Conservation (phyloP, 1,140 invertebrate species). For the Pinna nobilis region DNA sequence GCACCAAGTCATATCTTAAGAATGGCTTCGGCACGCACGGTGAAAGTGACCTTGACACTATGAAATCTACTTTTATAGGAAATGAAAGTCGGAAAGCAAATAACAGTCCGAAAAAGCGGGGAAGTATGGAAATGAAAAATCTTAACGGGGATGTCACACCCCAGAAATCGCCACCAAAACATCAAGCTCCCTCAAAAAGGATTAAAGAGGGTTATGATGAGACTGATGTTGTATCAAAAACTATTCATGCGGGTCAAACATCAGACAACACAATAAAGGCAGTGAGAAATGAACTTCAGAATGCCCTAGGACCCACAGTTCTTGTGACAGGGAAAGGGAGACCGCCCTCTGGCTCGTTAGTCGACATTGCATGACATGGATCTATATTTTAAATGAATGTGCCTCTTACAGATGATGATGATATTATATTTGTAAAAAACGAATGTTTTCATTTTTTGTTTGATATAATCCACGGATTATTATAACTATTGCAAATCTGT, state of each 20-base stretch:
- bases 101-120: neutral
- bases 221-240: slow-evolving; percentile 50
- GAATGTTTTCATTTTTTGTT: no score
- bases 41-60: slow-evolving; percentile 7
- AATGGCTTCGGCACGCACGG: neutral
- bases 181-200: slow-evolving; percentile 23
- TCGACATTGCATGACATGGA: neutral
- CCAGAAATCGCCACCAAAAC: slow-evolving; percentile 7
- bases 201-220: slow-evolving; percentile 45
- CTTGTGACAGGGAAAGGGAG: neutral
- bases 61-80: slow-evolving; percentile 28
- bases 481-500: no score
- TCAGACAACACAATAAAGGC: slow-evolving; percentile 25
- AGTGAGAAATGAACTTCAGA: slow-evolving; percentile 35
- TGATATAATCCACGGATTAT: no score
- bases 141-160: slow-evolving; percentile 13
- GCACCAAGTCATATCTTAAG: slow-evolving; percentile 2
- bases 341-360: neutral
- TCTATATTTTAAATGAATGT: no score
- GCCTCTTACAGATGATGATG: no score
- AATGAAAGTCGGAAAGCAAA: neutral
- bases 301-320: neutral
- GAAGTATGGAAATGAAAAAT: slow-evolving; percentile 23
- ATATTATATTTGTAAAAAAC: no score
- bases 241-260: slow-evolving; percentile 3